Evolutionary conservation across 2,797 vertebrate genomes (phyloP), one percentile per base, ranked within the genome.

Genomic region (Prionace glauca): DNA sequence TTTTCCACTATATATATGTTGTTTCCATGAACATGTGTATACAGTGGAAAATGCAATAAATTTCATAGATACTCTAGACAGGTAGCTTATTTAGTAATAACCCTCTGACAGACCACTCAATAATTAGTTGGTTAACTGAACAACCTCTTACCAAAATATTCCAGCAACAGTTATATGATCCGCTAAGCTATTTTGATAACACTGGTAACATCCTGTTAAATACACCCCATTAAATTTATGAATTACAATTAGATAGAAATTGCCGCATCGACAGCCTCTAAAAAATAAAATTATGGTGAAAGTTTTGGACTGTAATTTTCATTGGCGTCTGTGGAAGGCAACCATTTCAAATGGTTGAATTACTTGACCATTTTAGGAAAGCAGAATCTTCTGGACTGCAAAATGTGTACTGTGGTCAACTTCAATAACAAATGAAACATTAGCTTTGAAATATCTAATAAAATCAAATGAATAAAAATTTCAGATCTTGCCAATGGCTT

Each of bases 331-430:
- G 67, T 94, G 22, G 36, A 94, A 94, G 24, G 36, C 36, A 94
- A 71, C 36, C n/a, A 69, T 94, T 94, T 94, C 36, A 94, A 71
- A 94, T 94, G 22, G 71, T 94, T 71, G 26, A 94, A 94, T 94
- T 94, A 50, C n/a, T 71, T 26, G 65, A 36, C 10, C 65, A 93
- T 93, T 93, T 93, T 71, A 45, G 65, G 65, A 71, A 69, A 90
- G 87, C 29, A 45, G 9, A 69, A 71, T 71, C 22, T 41, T 71
- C 67, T 71, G 29, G 10, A 18, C 92, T 45, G 41, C n/a, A 14
- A 41, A 94, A 72, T 41, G 24, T 20, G 24, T 11, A 8, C 41
- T 29, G 45, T 94, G 65, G 91, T 93, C 10, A 45, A 50, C 41
- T 71, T 93, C 91, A 20, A 93, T 69, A 45, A 69, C 87, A 92